Conservation (phyloP, 1,140 invertebrate species). For the Pseudomyrmex flavicornis region DNA sequence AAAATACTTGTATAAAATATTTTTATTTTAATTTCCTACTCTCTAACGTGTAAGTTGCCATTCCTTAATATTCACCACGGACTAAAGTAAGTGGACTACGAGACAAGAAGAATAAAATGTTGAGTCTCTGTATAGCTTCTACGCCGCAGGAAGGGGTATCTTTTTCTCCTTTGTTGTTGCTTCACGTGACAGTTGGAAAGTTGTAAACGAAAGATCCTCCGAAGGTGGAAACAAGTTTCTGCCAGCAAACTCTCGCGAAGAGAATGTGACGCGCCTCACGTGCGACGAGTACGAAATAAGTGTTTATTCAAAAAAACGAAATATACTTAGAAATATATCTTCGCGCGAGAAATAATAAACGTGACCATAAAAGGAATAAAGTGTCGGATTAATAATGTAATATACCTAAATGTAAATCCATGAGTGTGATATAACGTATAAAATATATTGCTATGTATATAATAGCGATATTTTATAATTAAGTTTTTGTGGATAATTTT, state of each 20-base stretch:
- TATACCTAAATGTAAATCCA: too few relatives aligned
- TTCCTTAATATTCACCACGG: constrained; percentile 36
- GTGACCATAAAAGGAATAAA: background rate
- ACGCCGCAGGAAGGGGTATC: constrained; percentile 17
- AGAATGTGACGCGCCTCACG: constrained; percentile 46
- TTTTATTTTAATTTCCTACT: constrained; percentile 23
- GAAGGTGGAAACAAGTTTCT: constrained; percentile 38
- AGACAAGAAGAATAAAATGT: constrained; percentile 36
- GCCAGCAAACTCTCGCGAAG: constrained; percentile 23
- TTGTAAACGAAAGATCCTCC: constrained; percentile 51
- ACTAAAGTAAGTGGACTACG: background rate
- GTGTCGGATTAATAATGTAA: too few relatives aligned
- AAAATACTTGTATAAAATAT: background rate
- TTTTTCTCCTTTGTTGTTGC: constrained; percentile 52
- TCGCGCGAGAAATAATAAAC: background rate
- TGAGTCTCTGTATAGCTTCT: background rate
- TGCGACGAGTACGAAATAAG: constrained; percentile 56
- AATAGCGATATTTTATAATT: too few relatives aligned
- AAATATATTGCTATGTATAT: too few relatives aligned
- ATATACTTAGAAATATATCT: too few relatives aligned
- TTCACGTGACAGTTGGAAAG: constrained; percentile 42
- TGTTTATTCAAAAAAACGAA: constrained; percentile 40
- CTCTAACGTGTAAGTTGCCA: constrained; percentile 13
- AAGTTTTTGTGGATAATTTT: too few relatives aligned
- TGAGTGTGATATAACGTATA: too few relatives aligned